phyloP scores from a whole-genome alignment of 1,140 invertebrate species.

The Ceratina japonica region DNA sequence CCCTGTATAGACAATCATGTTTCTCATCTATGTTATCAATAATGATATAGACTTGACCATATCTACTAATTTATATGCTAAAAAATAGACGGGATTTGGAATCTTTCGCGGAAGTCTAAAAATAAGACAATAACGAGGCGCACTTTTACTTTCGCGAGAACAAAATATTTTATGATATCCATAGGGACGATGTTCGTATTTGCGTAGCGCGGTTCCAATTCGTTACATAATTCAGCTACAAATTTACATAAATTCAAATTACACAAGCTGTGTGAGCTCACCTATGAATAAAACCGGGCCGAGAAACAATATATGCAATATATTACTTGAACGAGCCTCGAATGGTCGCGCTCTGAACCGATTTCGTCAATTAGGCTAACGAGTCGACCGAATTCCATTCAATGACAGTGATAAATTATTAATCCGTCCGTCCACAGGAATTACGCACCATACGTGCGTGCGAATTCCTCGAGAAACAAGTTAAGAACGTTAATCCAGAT shows the following conservation, averaged over 20 bases:
- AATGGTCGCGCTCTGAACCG: constrained; percentile 2
- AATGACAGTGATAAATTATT: constrained; percentile 17
- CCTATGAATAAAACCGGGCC: constrained; percentile 43
- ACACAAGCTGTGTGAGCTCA: constrained; percentile 25
- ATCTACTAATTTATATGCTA: no score
- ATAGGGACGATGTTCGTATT: background rate
- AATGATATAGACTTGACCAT: no score
- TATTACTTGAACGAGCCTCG: constrained; percentile 44
- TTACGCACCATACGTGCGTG: background rate
- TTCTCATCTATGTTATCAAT: no score
- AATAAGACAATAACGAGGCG: no score
- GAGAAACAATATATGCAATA: constrained; percentile 48
- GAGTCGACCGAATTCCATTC: constrained; percentile 9
- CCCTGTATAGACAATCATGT: no score
- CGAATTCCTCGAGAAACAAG: background rate
- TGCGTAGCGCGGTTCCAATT: background rate
- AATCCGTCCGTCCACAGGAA: background rate
- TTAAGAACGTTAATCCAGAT: background rate
- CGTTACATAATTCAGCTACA: constrained; percentile 25
- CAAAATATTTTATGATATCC: constrained; percentile 3
- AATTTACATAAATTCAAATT: constrained; percentile 63
- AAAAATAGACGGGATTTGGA: no score
- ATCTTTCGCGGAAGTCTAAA: no score
- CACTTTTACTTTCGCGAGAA: background rate
- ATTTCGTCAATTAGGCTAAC: constrained; percentile 19